A percentile compares a stretch with the other conserved stretches of the same genome.
Evolutionary conservation across 1,140 invertebrate species (phyloP).

Genomic region (Oreohelix idahoensis): DNA sequence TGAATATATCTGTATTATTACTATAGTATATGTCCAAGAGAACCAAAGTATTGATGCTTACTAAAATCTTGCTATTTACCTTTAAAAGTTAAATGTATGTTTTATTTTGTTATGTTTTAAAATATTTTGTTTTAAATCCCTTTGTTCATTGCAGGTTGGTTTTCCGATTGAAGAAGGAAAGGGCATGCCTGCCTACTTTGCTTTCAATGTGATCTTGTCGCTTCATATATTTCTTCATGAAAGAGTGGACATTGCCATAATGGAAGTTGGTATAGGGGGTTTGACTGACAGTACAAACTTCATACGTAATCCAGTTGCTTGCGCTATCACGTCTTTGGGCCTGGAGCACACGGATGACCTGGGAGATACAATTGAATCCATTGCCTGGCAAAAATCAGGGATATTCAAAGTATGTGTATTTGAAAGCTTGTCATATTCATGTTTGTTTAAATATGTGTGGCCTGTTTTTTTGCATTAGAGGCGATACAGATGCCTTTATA

Average conservation of each 20-base stretch:
- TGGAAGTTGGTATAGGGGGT: conserved; percentile 99
- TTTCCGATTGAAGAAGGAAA: conserved; percentile 42
- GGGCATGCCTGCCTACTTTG: conserved; percentile 92
- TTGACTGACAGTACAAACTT: conserved; percentile 95
- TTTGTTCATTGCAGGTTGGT: conserved; percentile 2
- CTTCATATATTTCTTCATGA: conserved; percentile 90
- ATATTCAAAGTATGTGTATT: conserved; percentile 90
- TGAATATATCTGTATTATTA: too few species aligned
- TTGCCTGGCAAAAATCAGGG: conserved; percentile 95
- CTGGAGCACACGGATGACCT: conserved; percentile 89
- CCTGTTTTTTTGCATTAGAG: too few species aligned
- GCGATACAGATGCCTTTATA: too few species aligned
- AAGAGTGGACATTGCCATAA: conserved; percentile 88
- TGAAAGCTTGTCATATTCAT: too few species aligned
- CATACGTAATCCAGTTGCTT: conserved; percentile 79
- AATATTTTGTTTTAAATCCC: too few species aligned
- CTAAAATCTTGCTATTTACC: too few species aligned
- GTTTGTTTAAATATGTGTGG: too few species aligned
- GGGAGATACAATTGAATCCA: conserved; percentile 87
- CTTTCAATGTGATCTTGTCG: conserved; percentile 92
- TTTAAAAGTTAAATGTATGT: too few species aligned
- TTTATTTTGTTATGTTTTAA: too few species aligned
- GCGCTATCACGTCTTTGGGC: conserved; percentile 92
- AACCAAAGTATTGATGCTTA: too few species aligned
- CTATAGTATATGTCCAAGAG: too few species aligned